Evolutionary conservation across 2,113 vertebrate genomes (phyloP), one percentile per base, ranked within the genome.

Genomic region (Arenaria interpres): DNA sequence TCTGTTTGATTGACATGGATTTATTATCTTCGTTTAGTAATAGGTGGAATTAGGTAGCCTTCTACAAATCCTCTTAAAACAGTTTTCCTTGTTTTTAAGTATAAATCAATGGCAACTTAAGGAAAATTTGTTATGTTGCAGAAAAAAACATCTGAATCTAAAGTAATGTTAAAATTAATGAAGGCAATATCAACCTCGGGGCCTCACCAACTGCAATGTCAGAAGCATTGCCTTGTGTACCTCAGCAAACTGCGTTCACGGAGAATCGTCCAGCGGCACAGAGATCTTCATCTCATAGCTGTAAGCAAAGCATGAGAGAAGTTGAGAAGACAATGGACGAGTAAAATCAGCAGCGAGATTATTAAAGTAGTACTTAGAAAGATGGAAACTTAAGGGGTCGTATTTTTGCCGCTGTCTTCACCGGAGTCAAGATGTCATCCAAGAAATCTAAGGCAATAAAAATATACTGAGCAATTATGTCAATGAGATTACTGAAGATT

Each of bases 171-270:
- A 23, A 22, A 48, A 57, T 45, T 28, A 41, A 50, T 1, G 2
- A 56, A 57, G 19, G 37, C 12, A 74, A 10, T 9, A 20, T 9
- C 7, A 18, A 8, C 4, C 5, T 4, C 0, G 0, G 21, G n/a
- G 23, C 32, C 28, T 84, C 8, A 0, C 14, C 57, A 43, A 1
- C 32, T 19, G 23, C 20, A 4, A 14, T 3, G 5, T 9, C 46
- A 54, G 73, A 19, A 48, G 17, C 19, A 16, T 32, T 30, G 22
- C 20, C n/a, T 43, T 19, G 25, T 27, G 27, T 35, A 23, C 22
- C 43, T 83, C 64, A 62, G 46, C 33, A 57, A 64, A 20, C 16
- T 17, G n/a, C 33, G 10, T 2, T 71, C 18, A 3, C 0, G 3
- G 30, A 37, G 24, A 35, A 14, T 15, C 20, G 12, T 17, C 50